A percentile compares a stretch with the other conserved stretches of the same genome.
phyloP scores from a whole-genome alignment of 1,140 invertebrate species.

The Stegodyphus mimosarum region DNA sequence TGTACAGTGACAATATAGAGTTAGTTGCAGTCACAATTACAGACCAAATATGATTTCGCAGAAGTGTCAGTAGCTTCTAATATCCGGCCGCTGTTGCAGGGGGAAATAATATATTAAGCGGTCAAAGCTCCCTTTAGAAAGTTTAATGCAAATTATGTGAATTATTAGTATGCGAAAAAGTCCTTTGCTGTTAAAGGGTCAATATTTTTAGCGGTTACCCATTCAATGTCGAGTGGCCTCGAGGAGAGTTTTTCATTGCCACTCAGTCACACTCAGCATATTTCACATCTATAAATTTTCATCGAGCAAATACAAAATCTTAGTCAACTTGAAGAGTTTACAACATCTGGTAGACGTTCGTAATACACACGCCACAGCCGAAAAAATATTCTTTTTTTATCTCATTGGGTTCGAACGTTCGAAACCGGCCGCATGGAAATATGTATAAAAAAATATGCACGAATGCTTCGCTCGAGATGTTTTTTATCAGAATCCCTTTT shows the following conservation, averaged over 20 bases:
- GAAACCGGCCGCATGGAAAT: conserved; percentile 21
- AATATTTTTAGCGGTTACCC: not conserved
- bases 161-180: not conserved
- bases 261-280: conserved; percentile 9
- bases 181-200: not conserved
- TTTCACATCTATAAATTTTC: conserved; percentile 37
- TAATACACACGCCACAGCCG: conserved; percentile 13
- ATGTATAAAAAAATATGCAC: conserved; percentile 16
- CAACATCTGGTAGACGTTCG: conserved; percentile 46
- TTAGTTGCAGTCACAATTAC: no score
- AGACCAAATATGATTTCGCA: no score
- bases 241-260: not conserved
- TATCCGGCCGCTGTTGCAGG: no score
- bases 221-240: not conserved
- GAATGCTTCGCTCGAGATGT: conserved; percentile 22
- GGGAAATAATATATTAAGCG: conserved; percentile 3
- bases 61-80: no score
- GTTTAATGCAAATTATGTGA: conserved; percentile 24
- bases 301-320: conserved; percentile 48
- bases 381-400: conserved; percentile 21
- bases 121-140: conserved; percentile 35
- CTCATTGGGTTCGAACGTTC: not conserved
- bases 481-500: conserved; percentile 23
- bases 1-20: no score
- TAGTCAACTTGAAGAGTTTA: conserved; percentile 33